Conservation (phyloP, 1,140 invertebrate species). For the Magallana angulata region DNA sequence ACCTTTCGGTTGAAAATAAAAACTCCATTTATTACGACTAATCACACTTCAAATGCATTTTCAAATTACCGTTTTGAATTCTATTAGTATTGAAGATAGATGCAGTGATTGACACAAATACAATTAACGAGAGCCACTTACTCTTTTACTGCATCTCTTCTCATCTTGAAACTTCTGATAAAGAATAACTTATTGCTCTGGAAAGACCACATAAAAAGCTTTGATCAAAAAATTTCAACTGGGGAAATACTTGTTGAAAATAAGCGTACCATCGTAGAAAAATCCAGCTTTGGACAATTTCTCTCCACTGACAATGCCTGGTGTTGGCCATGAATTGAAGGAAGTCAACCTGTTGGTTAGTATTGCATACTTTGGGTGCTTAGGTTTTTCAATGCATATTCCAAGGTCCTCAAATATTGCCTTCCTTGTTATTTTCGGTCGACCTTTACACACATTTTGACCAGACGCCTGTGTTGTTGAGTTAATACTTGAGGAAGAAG, state of each 20-base stretch:
- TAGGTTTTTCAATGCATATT: constrained; percentile 25
- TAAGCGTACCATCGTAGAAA: constrained; percentile 20
- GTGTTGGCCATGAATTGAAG: neutral
- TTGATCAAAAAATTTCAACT: neutral
- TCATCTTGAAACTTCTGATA: neutral
- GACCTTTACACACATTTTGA: neutral
- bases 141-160: constrained; percentile 11
- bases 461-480: neutral
- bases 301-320: neutral
- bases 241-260: neutral
- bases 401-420: constrained; percentile 20
- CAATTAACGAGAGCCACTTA: neutral
- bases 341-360: neutral
- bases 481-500: neutral
- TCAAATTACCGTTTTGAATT: too few relatives aligned
- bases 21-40: too few relatives aligned
- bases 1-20: neutral
- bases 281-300: constrained; percentile 18
- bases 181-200: neutral
- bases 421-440: neutral
- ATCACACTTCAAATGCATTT: too few relatives aligned
- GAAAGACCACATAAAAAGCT: neutral
- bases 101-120: neutral
- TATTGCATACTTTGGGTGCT: constrained; percentile 27
- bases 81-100: neutral